Evolutionary conservation across 2,113 vertebrate species (phyloP).

Genomic region (Cnemophilus loriae): DNA sequence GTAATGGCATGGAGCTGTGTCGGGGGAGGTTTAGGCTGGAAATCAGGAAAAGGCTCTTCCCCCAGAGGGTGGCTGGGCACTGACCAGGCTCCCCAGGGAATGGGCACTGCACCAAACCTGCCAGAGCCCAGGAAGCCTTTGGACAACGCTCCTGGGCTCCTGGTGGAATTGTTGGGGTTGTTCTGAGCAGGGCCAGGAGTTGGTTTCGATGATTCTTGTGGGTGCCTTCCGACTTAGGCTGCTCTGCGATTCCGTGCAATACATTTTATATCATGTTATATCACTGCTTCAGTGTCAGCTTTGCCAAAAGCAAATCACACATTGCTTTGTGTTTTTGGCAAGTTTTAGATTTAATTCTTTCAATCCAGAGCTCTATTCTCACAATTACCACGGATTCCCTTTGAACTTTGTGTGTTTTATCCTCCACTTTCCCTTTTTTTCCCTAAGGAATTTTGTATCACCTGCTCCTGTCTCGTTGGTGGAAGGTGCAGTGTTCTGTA

Average conservation of each 20-base stretch:
- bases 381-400: background rate
- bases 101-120: background rate
- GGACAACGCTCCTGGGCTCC: background rate
- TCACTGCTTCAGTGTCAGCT: background rate
- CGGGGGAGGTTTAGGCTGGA: background rate
- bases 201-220: background rate
- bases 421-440: background rate
- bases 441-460: background rate
- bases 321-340: background rate
- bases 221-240: fast-evolving
- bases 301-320: background rate
- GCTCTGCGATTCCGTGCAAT: background rate
- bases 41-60: background rate
- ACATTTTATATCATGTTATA: fast-evolving
- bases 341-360: background rate
- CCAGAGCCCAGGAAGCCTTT: background rate
- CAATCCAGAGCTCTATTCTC: background rate
- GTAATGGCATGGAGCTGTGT: too few species aligned
- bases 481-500: fast-evolving
- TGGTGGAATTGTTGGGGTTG: background rate
- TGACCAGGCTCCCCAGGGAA: background rate
- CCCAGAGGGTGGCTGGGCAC: background rate
- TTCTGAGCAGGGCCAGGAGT: background rate
- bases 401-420: background rate
- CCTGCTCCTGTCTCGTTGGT: background rate